These are phyloP conservation scores for Allophyes oxyacanthae DNA, from an alignment of 2,888 invertebrate genomes.

Conservation along the genomic window DNA sequence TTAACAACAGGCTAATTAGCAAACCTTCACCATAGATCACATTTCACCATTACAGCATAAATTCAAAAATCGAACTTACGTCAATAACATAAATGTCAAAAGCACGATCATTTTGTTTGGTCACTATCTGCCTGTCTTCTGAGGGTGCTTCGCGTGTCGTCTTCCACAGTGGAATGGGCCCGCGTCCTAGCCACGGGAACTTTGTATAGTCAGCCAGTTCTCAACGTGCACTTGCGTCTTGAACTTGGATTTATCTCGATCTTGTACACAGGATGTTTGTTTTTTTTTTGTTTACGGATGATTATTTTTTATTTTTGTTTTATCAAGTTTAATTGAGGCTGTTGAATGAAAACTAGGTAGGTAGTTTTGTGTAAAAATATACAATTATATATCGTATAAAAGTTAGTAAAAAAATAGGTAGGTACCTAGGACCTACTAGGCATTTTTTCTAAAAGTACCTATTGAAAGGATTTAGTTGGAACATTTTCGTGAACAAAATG, in stretches of 20 bases:
- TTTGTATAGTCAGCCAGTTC: constrained; percentile 81
- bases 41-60: constrained; percentile 1
- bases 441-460: too few species aligned
- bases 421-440: too few species aligned
- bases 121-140: constrained; percentile 23
- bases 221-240: constrained; percentile 81
- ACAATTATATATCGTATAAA: too few species aligned
- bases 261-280: constrained; percentile 74
- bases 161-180: constrained; percentile 74
- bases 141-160: constrained; percentile 66
- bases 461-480: too few species aligned
- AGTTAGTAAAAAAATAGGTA: too few species aligned
- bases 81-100: constrained; percentile 64
- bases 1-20: neutral
- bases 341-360: too few species aligned
- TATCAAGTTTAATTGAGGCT: neutral
- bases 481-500: too few species aligned
- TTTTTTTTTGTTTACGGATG: constrained; percentile 54
- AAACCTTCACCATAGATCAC: neutral
- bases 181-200: constrained; percentile 74
- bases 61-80: constrained; percentile 47
- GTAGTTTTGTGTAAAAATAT: too few species aligned
- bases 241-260: constrained; percentile 89
- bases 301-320: neutral
- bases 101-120: constrained; percentile 53